phyloP scores from a whole-genome alignment of 2,888 invertebrate species.

The Cetonia aurata region DNA sequence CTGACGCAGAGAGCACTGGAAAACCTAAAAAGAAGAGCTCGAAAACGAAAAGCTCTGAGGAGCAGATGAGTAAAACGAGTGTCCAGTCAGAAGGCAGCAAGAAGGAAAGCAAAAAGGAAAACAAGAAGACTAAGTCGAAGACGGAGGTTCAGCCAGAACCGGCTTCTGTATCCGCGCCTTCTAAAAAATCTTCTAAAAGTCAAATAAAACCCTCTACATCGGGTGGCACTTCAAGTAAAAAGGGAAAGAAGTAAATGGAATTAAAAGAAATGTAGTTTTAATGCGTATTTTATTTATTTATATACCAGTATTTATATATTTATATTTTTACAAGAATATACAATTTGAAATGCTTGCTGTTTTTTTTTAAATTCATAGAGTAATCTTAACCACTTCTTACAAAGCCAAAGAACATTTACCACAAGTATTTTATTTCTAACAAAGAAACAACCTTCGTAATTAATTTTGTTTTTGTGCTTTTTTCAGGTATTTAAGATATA shows the following conservation, averaged over 20 bases:
- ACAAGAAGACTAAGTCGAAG: no score
- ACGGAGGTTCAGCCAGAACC: not conserved
- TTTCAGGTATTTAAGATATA: no score
- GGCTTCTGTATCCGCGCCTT: constrained; percentile 1
- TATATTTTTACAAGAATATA: constrained; percentile 29
- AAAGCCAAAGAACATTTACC: not conserved
- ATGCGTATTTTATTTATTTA: constrained; percentile 29
- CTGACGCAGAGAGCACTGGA: not conserved
- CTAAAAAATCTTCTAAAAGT: constrained; percentile 11
- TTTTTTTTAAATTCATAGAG: no score
- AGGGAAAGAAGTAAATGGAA: constrained; percentile 10
- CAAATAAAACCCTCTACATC: constrained; percentile 1
- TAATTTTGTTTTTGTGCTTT: no score
- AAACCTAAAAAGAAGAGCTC: constrained; percentile 4
- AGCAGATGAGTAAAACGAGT: not conserved
- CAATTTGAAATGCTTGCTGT: not conserved
- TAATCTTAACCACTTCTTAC: not conserved
- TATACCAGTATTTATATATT: constrained; percentile 5
- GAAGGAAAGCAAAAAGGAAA: constrained; percentile 17
- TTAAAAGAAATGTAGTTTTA: constrained; percentile 18
- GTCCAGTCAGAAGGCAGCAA: not conserved
- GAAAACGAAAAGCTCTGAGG: not conserved
- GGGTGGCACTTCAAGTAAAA: constrained; percentile 5
- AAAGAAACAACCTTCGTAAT: no score
- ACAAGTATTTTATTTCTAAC: not conserved